These are phyloP conservation scores for Hirudinaria manillensis DNA, from an alignment of 2,888 invertebrate genomes.

Conservation along the genomic window DNA sequence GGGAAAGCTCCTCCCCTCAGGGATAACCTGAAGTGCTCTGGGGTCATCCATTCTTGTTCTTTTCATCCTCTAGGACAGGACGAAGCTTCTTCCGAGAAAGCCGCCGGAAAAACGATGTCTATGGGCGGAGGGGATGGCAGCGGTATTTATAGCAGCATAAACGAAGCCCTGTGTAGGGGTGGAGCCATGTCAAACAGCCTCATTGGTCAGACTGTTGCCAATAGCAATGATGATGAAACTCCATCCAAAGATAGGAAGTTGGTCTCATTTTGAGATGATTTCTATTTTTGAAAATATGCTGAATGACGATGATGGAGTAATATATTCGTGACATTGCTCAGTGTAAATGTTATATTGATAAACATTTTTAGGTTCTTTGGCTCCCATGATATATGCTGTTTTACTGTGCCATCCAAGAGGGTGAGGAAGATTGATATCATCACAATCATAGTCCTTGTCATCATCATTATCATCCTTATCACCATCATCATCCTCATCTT, in stretches of 20 bases:
- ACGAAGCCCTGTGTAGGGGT: neutral
- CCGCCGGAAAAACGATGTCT: neutral
- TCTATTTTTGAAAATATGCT: no score
- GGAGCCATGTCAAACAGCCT: no score
- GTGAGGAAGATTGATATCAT: neutral
- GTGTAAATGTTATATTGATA: neutral
- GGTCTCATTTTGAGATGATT: neutral
- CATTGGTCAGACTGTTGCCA: constrained; percentile 2
- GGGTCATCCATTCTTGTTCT: neutral
- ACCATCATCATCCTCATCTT: neutral
- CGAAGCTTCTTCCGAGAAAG: neutral
- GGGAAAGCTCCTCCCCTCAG: neutral
- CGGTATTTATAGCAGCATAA: neutral
- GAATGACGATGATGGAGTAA: no score
- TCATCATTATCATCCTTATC: neutral
- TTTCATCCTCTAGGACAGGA: neutral
- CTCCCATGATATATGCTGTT: neutral
- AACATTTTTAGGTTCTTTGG: neutral
- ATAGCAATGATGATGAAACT: neutral
- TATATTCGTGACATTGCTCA: neutral
- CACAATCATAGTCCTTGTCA: neutral
- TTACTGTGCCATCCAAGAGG: neutral
- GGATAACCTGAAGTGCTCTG: neutral
- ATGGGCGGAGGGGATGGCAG: neutral
- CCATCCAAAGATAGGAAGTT: neutral